Base-by-base conservation (phyloP, 2,113 vertebrate species). In the Tonatia bakeri region DNA sequence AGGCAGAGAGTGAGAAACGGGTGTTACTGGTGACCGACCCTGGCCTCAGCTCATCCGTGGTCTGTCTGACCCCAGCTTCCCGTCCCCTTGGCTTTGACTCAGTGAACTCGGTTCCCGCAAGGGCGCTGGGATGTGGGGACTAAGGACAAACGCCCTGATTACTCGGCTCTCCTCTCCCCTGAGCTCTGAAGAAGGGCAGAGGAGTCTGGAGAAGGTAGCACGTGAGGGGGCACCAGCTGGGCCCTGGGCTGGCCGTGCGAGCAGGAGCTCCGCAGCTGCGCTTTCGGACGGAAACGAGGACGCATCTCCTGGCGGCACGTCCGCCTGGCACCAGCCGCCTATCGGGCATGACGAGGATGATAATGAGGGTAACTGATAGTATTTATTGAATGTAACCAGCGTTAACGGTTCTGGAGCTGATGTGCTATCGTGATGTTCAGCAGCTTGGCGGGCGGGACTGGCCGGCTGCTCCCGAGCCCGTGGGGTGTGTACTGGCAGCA, bases 1-100 rank as follows among this genome's bases (percentile, higher is more conserved):
- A 90, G 97, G 97, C 59, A 95, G 64, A 94, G 96, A 98, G 93
- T 79, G 83, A 94, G 97, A 85, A 19, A 11, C 0, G 0, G 1
- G 12, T 12, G 40, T 97, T n/a, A 94, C 3, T 47, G 20, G 0
- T 1, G 7, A 5, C 36, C 4, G 7, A 59, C n/a, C 31, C 26
- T n/a, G 50, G 11, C 33, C 11, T 54, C 16, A 12, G 33, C 3
- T 59, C 38, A 19, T 22, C 0, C 1, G 26, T 61, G 28, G 36
- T 47, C 43, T 11, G 0, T 13, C 36, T 8, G 47, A 87, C 67
- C 6, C 52, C 28, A 15, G 3, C n/a, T 75, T 82, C 47, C 47
- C 1, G 19, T 26, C 1, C 22, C 7, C 31, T 91, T 24, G 33
- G 22, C 70, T 50, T 33, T 54, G 52, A 67, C n/a, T 72, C 17